phyloP scores from a whole-genome alignment of 2,888 invertebrate species.

The Calliphora vomitoria region DNA sequence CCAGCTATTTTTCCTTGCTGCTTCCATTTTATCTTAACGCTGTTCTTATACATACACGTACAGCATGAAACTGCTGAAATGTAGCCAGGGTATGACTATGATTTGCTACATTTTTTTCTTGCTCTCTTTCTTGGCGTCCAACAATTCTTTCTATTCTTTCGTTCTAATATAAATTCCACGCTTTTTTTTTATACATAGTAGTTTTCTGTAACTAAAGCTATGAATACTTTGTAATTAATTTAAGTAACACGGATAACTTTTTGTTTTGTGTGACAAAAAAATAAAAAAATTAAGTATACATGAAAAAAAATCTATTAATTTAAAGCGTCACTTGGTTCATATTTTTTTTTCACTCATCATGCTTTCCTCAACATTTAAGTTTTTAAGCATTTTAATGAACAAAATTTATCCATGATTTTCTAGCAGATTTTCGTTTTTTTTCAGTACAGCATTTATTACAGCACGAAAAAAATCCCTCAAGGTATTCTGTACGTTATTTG shows the following conservation, averaged over 20 bases:
- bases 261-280: slow-evolving; percentile 38
- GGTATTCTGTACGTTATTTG: slow-evolving; percentile 21
- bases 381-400: not conserved
- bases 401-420: slow-evolving; percentile 16
- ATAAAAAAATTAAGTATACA: not conserved
- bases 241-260: slow-evolving; percentile 48
- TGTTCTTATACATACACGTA: not conserved
- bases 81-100: slow-evolving; percentile 4
- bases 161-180: slow-evolving; percentile 7
- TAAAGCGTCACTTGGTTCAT: slow-evolving; percentile 23
- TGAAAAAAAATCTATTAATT: slow-evolving; percentile 44
- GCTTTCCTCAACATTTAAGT: not conserved
- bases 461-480: slow-evolving; percentile 46
- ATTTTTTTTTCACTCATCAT: not conserved
- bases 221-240: slow-evolving; percentile 59
- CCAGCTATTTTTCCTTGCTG: not conserved
- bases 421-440: slow-evolving; percentile 44
- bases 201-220: slow-evolving; percentile 33
- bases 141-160: slow-evolving; percentile 9
- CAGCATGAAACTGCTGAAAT: slow-evolving; percentile 13
- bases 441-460: not conserved
- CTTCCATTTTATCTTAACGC: not conserved
- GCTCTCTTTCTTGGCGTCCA: not conserved
- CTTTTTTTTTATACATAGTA: not conserved
- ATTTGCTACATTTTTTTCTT: slow-evolving; percentile 9